Evolutionary conservation across 2,797 vertebrate species (phyloP), one percentile per base, ranked within the genome.

Genomic region (Garrulus glandarius): DNA sequence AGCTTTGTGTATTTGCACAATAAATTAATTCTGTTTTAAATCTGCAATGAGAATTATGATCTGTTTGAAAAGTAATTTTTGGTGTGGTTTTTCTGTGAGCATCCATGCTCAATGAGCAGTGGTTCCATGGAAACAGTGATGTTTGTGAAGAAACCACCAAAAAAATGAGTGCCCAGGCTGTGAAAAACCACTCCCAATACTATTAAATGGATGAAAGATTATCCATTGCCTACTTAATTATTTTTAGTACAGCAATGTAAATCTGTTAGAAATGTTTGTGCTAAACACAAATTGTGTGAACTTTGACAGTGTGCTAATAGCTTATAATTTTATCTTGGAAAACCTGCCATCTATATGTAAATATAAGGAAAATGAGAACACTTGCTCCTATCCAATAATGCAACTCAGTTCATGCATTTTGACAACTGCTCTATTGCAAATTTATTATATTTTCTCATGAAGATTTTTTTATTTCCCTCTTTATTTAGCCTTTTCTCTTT

Each of bases 281-380:
- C 20, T 79, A 52, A 93, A 75, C 67, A 63, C 26, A 76, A 79
- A 79, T 59, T 79, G 26, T 67, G 84, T 93, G 43, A 94, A 72
- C 55, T 92, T 84, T 84, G 88, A 61, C 50, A 61, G 59, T 29
- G 12, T 69, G 52, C 79, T 82, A 78, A 50, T 30, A 93, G 64
- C 68, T 92, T 94, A 32, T 69, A 69, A 91, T 94, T 95, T 94
- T 82, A 30, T 89, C 47, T 80, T 82, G 69, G 39, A 84, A 89
- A 87, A 93, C 30, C 26, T 84, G 59, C 26, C 44, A 74, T 82
- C 81, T 76, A 23, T 63, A 59, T 84, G 52, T 47, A 92, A 79
- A 91, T 87, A 76, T 1, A 84, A 74, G 34, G 67, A 57, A 92
- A 84, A 91, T 44, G 26, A 65, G 74, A 82, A 59, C 17, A 8